These are phyloP conservation scores for Psittacara wagleri DNA, from an alignment of 2,113 vertebrate genomes.

Conservation along the genomic window DNA sequence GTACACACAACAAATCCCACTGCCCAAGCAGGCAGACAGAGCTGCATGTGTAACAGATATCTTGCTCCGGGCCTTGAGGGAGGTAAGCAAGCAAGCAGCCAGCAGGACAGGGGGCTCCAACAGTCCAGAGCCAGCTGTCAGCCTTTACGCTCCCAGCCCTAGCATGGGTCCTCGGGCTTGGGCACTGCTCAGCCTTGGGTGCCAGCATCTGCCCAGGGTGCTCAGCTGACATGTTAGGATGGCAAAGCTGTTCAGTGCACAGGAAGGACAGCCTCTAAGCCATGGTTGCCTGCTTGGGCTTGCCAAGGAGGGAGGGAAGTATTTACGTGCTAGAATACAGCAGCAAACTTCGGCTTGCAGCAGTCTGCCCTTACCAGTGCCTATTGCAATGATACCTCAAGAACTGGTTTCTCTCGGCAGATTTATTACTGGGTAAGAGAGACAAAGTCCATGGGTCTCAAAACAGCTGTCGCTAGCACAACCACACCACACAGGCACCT, in stretches of 20 bases:
- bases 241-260: background rate
- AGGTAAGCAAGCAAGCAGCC: background rate
- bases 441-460: background rate
- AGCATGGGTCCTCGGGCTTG: accelerated
- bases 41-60: conserved; percentile 22
- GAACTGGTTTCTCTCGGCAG: background rate
- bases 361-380: background rate
- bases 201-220: background rate
- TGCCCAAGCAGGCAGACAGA: background rate
- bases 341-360: background rate
- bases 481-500: background rate
- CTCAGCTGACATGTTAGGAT: background rate
- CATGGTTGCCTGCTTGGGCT: background rate
- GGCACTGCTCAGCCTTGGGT: background rate
- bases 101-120: background rate
- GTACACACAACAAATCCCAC: conserved; percentile 9
- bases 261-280: background rate
- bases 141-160: background rate
- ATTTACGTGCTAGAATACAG: background rate
- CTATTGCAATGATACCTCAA: background rate
- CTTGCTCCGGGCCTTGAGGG: background rate
- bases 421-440: background rate
- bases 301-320: background rate
- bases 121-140: background rate
- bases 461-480: background rate